Evolutionary conservation across 2,888 invertebrate genomes (phyloP).

Genomic region (Microctonus aethiopoides): DNA sequence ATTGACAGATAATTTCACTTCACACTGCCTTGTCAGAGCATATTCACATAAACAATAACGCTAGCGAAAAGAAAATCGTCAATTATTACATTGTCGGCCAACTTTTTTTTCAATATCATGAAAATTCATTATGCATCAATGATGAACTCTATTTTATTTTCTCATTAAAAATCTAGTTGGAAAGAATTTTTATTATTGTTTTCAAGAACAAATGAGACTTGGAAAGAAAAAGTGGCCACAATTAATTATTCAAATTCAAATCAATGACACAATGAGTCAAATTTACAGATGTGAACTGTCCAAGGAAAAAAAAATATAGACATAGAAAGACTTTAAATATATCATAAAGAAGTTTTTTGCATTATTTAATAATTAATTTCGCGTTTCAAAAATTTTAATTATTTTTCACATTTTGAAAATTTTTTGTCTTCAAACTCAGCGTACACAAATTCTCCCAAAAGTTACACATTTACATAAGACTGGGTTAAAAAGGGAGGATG

Average conservation of each 20-base stretch:
- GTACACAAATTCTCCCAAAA: neutral
- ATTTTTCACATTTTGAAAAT: neutral
- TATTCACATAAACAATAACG: neutral
- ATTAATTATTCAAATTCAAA: neutral
- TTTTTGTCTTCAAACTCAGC: neutral
- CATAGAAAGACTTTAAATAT: neutral
- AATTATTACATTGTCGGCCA: neutral
- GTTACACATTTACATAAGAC: constrained; percentile 8
- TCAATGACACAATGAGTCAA: neutral
- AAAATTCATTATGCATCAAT: neutral
- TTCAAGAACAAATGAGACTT: neutral
- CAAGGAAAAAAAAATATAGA: neutral
- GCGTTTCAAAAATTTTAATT: neutral
- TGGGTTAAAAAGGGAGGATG: constrained; percentile 31
- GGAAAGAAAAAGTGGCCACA: neutral
- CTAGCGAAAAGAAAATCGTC: neutral
- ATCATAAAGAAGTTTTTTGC: neutral
- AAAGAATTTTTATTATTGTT: neutral
- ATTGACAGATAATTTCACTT: neutral
- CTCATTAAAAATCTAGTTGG: neutral
- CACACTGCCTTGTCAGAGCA: neutral
- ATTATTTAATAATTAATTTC: neutral
- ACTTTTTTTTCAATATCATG: neutral
- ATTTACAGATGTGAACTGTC: neutral
- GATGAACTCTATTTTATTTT: neutral